These are phyloP conservation scores for Rotaria sp. DNA, from an alignment of 2,888 invertebrate genomes.

Conservation along the genomic window DNA sequence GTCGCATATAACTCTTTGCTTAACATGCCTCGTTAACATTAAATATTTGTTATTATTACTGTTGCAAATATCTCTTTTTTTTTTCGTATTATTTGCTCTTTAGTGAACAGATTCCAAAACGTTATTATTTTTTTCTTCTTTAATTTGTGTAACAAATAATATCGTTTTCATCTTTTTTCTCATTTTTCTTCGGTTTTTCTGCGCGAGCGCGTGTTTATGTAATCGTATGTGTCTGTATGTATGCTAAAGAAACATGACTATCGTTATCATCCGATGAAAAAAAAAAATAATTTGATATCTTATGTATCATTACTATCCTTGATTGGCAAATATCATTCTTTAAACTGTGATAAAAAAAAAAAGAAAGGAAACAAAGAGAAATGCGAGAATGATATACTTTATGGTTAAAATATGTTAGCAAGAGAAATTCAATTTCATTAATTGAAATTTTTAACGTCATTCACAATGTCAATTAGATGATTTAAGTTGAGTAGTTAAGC, in stretches of 20 bases:
- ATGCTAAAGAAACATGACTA: neutral
- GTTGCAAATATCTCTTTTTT: neutral
- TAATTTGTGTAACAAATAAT: slow-evolving; percentile 8
- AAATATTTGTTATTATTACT: neutral
- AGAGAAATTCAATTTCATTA: too few species aligned
- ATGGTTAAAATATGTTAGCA: too few species aligned
- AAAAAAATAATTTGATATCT: neutral
- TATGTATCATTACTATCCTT: neutral
- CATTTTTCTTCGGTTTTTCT: neutral
- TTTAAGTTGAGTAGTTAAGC: too few species aligned
- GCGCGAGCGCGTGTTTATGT: neutral
- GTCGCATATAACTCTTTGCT: neutral
- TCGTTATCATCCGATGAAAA: neutral
- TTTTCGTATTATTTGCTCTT: neutral
- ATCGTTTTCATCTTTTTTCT: neutral
- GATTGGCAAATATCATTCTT: neutral
- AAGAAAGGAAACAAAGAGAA: neutral
- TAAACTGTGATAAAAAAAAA: neutral
- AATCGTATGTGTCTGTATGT: neutral
- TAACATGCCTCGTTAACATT: neutral
- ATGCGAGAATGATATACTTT: neutral
- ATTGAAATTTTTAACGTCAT: too few species aligned
- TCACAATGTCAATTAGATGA: too few species aligned
- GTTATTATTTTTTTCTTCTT: neutral
- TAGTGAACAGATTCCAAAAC: neutral